Conservation (phyloP, 1,140 invertebrate species). For the Lepidurus arcticus region DNA sequence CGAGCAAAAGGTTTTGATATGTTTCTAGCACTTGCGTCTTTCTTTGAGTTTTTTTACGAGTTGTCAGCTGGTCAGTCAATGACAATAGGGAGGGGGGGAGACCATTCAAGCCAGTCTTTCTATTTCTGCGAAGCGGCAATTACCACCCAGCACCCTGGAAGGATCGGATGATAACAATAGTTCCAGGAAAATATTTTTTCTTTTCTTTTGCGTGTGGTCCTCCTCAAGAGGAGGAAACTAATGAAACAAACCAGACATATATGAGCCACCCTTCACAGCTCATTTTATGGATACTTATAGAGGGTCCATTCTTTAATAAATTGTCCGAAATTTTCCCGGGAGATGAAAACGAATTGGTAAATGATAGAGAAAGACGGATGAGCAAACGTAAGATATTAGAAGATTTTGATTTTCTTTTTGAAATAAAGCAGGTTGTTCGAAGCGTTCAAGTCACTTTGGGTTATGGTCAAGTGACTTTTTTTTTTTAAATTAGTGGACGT, state of each 20-base stretch:
- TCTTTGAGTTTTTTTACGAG: constrained; percentile 1
- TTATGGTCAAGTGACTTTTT: no score
- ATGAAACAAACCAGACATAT: not conserved
- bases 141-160: not conserved
- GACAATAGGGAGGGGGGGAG: not conserved
- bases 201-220: not conserved
- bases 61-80: constrained; percentile 21
- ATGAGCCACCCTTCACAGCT: no score
- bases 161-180: not conserved
- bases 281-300: no score
- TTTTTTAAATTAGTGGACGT: no score
- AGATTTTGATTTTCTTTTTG: no score
- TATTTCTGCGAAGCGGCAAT: not conserved
- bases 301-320: no score
- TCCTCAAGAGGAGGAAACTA: not conserved
- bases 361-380: no score
- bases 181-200: not conserved
- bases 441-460: no score
- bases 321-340: no score
- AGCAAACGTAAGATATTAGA: no score
- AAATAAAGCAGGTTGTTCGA: no score
- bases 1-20: constrained; percentile 20
- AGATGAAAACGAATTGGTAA: no score
- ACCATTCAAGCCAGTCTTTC: not conserved
- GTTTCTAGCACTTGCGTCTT: constrained; percentile 11